Evolutionary conservation across 2,888 invertebrate species (phyloP).

Genomic region (Mythimna lalbum): DNA sequence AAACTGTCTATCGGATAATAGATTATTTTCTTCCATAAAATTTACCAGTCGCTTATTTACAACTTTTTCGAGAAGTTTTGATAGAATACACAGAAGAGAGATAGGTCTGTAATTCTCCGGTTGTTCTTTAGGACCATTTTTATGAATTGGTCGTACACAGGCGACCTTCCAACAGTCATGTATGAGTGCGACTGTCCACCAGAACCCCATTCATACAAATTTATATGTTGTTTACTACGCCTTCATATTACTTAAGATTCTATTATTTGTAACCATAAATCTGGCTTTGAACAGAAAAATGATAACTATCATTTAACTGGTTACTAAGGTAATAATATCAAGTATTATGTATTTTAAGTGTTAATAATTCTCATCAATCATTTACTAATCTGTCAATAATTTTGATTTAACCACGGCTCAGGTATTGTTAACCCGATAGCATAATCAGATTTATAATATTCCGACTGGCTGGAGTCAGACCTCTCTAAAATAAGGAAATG

Average conservation of each 20-base stretch:
- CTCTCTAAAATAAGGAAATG: no score
- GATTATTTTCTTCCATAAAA: no score
- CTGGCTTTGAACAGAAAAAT: conserved; percentile 10
- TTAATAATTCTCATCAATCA: background rate
- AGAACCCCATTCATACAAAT: conserved; percentile 4
- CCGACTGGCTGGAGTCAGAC: no score
- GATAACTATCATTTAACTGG: conserved; percentile 14
- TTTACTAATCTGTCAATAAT: conserved; percentile 12
- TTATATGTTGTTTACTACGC: conserved; percentile 12
- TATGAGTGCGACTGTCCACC: background rate
- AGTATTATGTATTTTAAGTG: conserved; percentile 1
- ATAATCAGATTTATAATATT: no score
- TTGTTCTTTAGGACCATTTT: no score
- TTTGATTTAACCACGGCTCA: background rate
- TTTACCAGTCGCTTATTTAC: no score
- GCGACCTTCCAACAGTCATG: no score
- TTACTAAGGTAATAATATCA: background rate
- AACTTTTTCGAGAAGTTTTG: no score
- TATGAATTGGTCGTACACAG: no score
- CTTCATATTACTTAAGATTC: background rate
- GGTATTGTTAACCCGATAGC: background rate
- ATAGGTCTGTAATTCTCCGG: no score
- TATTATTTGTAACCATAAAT: conserved; percentile 19
- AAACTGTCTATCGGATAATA: no score
- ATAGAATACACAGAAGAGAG: no score